Conservation (phyloP, 2,797 vertebrate genomes). For the Mormyrops attenuatus region DNA sequence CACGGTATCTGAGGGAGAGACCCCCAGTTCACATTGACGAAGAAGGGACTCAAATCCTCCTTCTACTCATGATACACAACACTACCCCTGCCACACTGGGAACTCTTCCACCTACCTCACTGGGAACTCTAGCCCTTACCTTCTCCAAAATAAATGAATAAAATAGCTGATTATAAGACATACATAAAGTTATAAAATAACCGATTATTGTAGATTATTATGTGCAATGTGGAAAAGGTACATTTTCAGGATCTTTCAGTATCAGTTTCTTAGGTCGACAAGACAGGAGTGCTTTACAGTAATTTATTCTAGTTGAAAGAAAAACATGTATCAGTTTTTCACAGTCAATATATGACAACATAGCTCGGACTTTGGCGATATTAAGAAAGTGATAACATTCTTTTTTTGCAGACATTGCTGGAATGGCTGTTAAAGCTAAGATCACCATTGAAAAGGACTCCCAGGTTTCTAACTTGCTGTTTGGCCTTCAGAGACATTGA, state of each 20-base stretch:
- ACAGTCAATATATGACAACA: not conserved
- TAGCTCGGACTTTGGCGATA: not conserved
- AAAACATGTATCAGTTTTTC: not conserved
- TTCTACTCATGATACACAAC: not conserved
- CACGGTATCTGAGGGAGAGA: not conserved
- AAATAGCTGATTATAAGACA: not conserved
- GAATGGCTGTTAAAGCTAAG: not conserved
- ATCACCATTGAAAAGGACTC: not conserved
- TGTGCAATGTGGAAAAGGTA: not conserved
- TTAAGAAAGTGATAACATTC: not conserved
- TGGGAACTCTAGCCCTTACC: not conserved
- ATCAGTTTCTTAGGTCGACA: not conserved
- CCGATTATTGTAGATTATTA: not conserved
- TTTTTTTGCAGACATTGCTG: not conserved
- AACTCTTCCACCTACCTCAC: too few species aligned
- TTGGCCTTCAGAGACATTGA: not conserved
- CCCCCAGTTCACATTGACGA: not conserved
- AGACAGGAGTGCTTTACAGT: not conserved
- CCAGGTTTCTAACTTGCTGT: not conserved
- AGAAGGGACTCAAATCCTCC: not conserved
- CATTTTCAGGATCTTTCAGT: not conserved
- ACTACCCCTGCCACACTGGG: not conserved
- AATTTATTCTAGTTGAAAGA: not conserved
- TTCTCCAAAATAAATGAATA: not conserved
- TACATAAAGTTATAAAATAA: not conserved